Evolutionary conservation across 2,797 vertebrate species (phyloP).

Genomic region (Amblyraja radiata): DNA sequence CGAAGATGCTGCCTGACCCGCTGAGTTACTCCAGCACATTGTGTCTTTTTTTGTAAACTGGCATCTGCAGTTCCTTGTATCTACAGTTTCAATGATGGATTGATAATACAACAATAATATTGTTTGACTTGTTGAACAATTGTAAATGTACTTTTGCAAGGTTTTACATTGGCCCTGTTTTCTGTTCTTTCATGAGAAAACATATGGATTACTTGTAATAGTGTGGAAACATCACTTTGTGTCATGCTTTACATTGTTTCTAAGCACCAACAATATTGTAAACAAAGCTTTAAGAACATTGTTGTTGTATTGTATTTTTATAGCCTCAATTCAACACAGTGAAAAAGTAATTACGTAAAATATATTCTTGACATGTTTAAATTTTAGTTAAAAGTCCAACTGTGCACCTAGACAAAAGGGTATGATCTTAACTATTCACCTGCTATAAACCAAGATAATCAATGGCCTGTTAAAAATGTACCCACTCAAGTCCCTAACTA

Average conservation of each 20-base stretch:
- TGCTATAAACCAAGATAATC: neutral
- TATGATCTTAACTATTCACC: neutral
- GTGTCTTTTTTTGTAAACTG: no score
- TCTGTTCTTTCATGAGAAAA: slow-evolving; percentile 1
- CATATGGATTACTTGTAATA: slow-evolving; percentile 1
- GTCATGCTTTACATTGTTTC: slow-evolving; percentile 7
- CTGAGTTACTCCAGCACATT: no score
- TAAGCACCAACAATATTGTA: slow-evolving; percentile 30
- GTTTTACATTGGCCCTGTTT: neutral
- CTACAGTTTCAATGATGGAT: neutral
- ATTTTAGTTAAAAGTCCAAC: slow-evolving; percentile 10
- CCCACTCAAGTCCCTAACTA: neutral
- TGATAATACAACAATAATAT: slow-evolving; percentile 28
- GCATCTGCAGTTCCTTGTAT: no score
- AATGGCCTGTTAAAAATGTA: neutral
- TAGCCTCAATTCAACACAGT: slow-evolving; percentile 7
- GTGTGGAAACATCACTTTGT: slow-evolving; percentile 13
- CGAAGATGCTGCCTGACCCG: no score
- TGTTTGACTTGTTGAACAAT: slow-evolving; percentile 26
- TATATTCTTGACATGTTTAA: neutral
- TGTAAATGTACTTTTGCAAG: slow-evolving; percentile 32
- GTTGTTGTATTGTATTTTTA: slow-evolving; percentile 21
- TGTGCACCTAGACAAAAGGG: neutral
- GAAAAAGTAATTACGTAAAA: slow-evolving; percentile 17
- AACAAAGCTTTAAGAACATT: slow-evolving; percentile 28